Conservation (phyloP, 2,113 vertebrate species). For the Poicephalus gulielmi region DNA sequence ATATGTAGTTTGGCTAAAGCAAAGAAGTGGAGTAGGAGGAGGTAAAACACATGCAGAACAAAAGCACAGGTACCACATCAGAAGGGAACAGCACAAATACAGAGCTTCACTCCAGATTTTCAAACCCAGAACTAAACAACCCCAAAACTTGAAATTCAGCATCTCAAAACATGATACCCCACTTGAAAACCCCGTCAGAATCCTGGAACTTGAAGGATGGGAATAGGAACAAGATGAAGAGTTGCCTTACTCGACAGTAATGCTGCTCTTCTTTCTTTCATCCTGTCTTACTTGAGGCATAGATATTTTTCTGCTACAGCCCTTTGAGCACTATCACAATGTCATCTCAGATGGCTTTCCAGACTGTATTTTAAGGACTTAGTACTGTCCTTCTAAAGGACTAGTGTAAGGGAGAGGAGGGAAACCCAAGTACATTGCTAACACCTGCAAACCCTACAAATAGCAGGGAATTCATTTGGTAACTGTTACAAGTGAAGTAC, state of each 20-base stretch:
- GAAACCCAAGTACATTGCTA: neutral
- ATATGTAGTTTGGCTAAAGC: neutral
- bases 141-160: neutral
- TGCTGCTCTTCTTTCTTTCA: neutral
- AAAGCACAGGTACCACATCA: neutral
- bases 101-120: neutral
- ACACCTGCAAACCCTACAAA: neutral
- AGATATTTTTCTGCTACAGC: neutral
- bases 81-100: neutral
- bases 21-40: neutral
- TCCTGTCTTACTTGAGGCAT: neutral
- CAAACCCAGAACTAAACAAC: neutral
- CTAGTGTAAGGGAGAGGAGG: neutral
- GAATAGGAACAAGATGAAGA: neutral
- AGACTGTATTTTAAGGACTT: neutral
- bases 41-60: neutral
- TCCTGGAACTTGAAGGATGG: neutral
- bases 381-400: neutral
- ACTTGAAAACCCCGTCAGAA: neutral
- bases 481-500: neutral
- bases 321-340: neutral
- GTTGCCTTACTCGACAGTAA: neutral
- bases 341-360: neutral
- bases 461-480: neutral
- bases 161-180: neutral